Evolutionary conservation across 2,888 invertebrate genomes (phyloP), one percentile per base, ranked within the genome.

Genomic region (Boloria selene): DNA sequence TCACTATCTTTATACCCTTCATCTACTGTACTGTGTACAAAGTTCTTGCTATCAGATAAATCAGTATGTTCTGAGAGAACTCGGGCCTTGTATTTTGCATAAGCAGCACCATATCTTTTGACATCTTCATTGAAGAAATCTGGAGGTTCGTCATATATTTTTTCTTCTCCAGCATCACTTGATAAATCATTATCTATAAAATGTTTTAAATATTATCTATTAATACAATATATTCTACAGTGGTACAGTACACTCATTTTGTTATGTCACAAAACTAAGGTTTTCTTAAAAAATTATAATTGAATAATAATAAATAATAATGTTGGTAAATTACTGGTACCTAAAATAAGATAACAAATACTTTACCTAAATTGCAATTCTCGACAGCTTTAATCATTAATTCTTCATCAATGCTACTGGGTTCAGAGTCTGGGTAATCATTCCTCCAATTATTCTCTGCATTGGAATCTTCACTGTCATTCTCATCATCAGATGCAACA

Each of bases 371-470:
- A 72, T 86, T 83, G 59, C 81, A 82, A 16, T 76, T 87, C 69
- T 93, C 84, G 79, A 95, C 93, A 31, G 94, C 95, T 56, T 80
- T 79, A 47, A 93, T 82, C 86, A 96, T 94, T 72, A 95, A 95
- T 7, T 94, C 93, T 68, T 94, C 94, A 61, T 92, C 89, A 61
- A 95, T 85, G 60, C 94, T 94, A 75, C 93, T 94, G 14, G 93
- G 86, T 59, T 95, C 95, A 0, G 94, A 94, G 76, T 95, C 95
- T 0, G 96, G 96, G 82, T 97, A 97, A 61, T 96, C 96, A 77
- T 97, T 96, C 69, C 93, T 90, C 93, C 94, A 95, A 80, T 96
- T 94, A 74, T 95, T 94, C 83, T 97, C 96, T 70, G 95, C 95
- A 88, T 97, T 96, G 0, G 96, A 96, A 80, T 96, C 96, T 74